Evolutionary conservation across 2,113 vertebrate genomes (phyloP).

Genomic region (Parotia lawesii): DNA sequence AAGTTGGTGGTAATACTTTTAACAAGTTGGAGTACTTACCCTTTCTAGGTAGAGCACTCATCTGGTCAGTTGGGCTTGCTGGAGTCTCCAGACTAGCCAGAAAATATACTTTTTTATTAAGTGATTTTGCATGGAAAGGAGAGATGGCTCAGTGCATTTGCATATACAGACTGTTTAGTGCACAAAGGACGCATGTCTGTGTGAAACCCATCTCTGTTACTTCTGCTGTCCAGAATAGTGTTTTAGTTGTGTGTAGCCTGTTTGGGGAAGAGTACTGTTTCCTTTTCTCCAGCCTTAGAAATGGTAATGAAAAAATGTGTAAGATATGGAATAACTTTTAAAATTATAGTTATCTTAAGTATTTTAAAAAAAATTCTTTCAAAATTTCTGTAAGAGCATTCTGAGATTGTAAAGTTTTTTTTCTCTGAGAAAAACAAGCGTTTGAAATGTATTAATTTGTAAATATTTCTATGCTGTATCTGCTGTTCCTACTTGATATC

Average conservation of each 20-base stretch:
- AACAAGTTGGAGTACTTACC: background rate
- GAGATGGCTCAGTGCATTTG: background rate
- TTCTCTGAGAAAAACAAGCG: background rate
- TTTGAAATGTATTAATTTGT: background rate
- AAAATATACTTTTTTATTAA: background rate
- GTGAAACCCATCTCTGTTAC: background rate
- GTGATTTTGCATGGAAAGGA: background rate
- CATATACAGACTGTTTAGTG: background rate
- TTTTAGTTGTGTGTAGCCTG: background rate
- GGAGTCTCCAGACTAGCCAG: background rate
- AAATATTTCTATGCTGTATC: background rate
- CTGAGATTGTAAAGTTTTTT: background rate
- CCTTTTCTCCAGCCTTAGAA: background rate
- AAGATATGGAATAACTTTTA: background rate
- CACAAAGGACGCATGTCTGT: background rate
- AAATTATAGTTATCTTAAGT: background rate
- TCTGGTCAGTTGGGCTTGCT: background rate
- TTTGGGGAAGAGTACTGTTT: background rate
- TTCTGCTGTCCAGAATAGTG: background rate
- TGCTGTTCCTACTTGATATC: background rate
- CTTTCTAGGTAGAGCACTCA: background rate
- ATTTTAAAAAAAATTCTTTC: background rate
- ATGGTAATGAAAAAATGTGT: background rate
- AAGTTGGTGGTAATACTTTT: background rate
- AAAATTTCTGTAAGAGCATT: background rate